Base-by-base conservation (phyloP, 2,888 invertebrate species). In the Deladenus siricidicola region DNA sequence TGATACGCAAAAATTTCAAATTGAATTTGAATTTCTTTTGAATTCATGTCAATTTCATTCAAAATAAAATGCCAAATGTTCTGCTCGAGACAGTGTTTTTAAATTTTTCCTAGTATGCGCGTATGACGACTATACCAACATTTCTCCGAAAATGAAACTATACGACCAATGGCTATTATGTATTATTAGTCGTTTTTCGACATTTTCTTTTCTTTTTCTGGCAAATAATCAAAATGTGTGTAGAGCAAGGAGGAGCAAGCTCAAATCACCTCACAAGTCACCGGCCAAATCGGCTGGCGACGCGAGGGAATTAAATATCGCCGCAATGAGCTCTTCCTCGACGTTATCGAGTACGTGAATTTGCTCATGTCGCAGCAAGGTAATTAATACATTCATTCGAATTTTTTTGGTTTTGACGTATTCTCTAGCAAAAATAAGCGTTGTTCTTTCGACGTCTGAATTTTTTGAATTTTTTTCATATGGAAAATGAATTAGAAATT, bases 201-300 rank as follows among this genome's bases (percentile, higher is more conserved):
- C 78, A 54, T 10, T 23, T 59, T n/a, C n/a, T 26, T 1, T 4
- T 44, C 24, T 2, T 43, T 55, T 47, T 14, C 14, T 30, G 14
- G 14, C 56, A 29, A 54, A 53, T 42, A 23, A 21, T 53, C n/a
- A 45, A 21, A 8, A 14, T 51, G 30, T 56, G 73, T 76, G 43
- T 89, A 96, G 71, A 93, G 93, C 23, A 98, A 98, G 80, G 98
- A 99, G 80, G 98, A 99, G 81, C 98, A 98, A 81, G 90, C 94
- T 59, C 96, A 96, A 81, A 98, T 99, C 70, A 99, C 98, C 14
- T 94, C 94, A 10, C 96, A 98, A 84, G 88, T 81, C 26, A 81
- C 81, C 4, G 81, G 80, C 19, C 80, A 81, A 66, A 98, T 98
- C 71, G 96, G 96, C 1, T 99, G 98, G 98, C 85, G 98, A 67